A percentile compares a stretch with the other conserved stretches of the same genome.
phyloP scores from a whole-genome alignment of 2,797 vertebrate species.

The Sciurus carolinensis region DNA sequence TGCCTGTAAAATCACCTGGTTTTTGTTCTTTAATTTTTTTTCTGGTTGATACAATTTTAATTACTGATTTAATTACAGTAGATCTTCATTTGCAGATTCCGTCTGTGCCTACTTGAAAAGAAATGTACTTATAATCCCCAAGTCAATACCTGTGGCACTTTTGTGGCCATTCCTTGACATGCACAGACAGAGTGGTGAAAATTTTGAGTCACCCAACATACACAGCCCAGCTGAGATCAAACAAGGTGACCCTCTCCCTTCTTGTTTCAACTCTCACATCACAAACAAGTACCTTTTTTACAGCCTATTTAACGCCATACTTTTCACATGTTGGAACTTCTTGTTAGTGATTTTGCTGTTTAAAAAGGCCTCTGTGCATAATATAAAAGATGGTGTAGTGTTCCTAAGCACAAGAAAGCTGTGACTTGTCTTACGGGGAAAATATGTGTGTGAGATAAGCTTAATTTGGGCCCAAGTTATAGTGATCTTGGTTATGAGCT shows the following conservation, averaged over 20 bases:
- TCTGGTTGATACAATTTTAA: background rate
- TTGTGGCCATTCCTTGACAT: background rate
- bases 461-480: background rate
- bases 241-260: background rate
- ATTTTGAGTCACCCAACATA: background rate
- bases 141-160: background rate
- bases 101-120: background rate
- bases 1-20: background rate
- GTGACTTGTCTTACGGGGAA: background rate
- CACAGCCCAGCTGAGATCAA: background rate
- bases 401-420: background rate
- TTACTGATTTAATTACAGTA: background rate
- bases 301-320: background rate
- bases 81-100: background rate
- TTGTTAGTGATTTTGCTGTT: background rate
- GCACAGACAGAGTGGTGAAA: background rate
- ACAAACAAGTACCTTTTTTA: background rate
- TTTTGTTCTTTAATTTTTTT: constrained; percentile 15
- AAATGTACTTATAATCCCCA: background rate
- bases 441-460: background rate
- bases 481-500: background rate
- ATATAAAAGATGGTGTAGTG: background rate
- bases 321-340: background rate
- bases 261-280: background rate
- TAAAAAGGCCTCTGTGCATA: background rate